Conservation (phyloP, 2,797 vertebrate genomes). For the Ficedula albicollis region DNA sequence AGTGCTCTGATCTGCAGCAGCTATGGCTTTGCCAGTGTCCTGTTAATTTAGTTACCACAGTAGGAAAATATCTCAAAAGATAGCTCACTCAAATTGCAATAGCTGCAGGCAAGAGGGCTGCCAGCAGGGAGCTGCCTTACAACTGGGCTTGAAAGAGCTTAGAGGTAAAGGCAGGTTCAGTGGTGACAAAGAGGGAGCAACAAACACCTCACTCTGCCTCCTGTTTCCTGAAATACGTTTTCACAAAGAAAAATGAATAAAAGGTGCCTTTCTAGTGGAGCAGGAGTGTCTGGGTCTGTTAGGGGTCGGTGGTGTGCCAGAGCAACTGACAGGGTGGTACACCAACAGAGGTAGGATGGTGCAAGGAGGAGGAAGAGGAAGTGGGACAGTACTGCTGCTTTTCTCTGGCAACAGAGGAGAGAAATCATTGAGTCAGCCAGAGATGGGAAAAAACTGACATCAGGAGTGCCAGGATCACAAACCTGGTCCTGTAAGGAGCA, state of each 20-base stretch:
- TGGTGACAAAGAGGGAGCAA: not conserved
- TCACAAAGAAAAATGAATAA: not conserved
- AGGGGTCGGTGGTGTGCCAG: not conserved
- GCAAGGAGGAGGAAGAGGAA: not conserved
- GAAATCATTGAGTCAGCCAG: not conserved
- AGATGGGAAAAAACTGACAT: not conserved
- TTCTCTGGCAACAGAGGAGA: not conserved
- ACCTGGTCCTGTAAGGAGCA: not conserved
- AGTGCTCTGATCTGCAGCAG: not conserved
- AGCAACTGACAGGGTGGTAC: not conserved
- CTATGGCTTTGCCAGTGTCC: not conserved
- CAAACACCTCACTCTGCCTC: not conserved
- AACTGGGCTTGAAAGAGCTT: not conserved
- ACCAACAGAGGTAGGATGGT: not conserved
- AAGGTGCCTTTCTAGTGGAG: rapidly evolving
- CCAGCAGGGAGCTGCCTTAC: not conserved
- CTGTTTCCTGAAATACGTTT: not conserved
- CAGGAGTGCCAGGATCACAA: not conserved
- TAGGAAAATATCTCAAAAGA: not conserved
- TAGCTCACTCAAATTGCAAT: not conserved
- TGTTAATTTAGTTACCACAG: not conserved
- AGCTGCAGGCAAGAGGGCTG: conserved; percentile 2
- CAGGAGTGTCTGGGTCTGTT: not conserved
- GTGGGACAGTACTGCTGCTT: not conserved
- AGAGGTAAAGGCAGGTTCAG: not conserved